phyloP scores from a whole-genome alignment of 2,113 vertebrate genomes.

The Bos taurus region ARS-UCD2.0 NC_037342.1:82783501-82784000 shows the following conservation, averaged over 20 bases:
- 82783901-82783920: neutral
- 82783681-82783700: neutral
- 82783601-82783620: neutral
- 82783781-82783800: neutral
- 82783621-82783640: neutral
- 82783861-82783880: neutral
- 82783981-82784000: neutral
- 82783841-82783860: neutral
- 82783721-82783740: neutral
- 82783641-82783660: neutral
- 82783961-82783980: neutral
- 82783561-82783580: neutral
- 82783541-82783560: accelerated
- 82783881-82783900: neutral
- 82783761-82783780: neutral
- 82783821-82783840: neutral
- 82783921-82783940: neutral
- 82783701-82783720: neutral
- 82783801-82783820: neutral
- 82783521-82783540: neutral
- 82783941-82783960: neutral
- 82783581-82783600: neutral
- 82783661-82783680: neutral
- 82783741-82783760: neutral
- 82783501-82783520: accelerated